phyloP scores from a whole-genome alignment of 1,140 invertebrate genomes.

The Coelopa frigida region DNA sequence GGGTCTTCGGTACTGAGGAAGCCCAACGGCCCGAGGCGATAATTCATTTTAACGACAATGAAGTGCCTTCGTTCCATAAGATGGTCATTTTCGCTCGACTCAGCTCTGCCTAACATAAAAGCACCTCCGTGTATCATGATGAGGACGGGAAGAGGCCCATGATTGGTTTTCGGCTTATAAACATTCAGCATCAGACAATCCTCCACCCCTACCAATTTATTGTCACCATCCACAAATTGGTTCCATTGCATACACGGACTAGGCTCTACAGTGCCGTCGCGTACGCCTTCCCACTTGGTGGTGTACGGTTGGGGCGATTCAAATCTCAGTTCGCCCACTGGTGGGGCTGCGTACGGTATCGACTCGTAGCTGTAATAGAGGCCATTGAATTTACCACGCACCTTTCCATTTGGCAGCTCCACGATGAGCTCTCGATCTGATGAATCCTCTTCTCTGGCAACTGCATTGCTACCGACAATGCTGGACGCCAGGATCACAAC shows the following conservation, averaged over 20 bases:
- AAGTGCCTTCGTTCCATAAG: conserved; percentile 54
- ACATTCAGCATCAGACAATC: conserved; percentile 43
- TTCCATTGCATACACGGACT: conserved; percentile 22
- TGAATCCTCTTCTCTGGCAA: too few relatives aligned
- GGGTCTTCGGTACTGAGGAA: conserved; percentile 54
- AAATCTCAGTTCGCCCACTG: conserved; percentile 44
- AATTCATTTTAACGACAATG: conserved; percentile 57
- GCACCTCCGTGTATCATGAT: conserved; percentile 46
- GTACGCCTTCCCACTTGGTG: conserved; percentile 15
- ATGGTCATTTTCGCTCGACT: conserved; percentile 48
- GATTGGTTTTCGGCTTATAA: conserved; percentile 30
- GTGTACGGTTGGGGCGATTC: conserved; percentile 16
- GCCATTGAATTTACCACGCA: conserved; percentile 46
- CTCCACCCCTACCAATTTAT: conserved; percentile 27
- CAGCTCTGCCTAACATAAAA: conserved; percentile 46
- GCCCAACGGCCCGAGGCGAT: conserved; percentile 54
- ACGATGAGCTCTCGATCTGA: conserved; percentile 5
- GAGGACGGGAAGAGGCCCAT: conserved; percentile 42
- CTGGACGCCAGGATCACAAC: too few relatives aligned
- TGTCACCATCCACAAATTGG: conserved; percentile 15
- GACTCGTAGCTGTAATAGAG: conserved; percentile 47
- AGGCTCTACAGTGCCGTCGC: conserved; percentile 17
- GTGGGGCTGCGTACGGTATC: conserved; percentile 47
- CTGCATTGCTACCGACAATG: too few relatives aligned
- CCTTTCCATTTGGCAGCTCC: conserved; percentile 28